A percentile compares a stretch with the other conserved stretches of the same genome.
These are phyloP conservation scores for Blastobasis adustella DNA, from an alignment of 2,888 invertebrate species.

Conservation along the genomic window DNA sequence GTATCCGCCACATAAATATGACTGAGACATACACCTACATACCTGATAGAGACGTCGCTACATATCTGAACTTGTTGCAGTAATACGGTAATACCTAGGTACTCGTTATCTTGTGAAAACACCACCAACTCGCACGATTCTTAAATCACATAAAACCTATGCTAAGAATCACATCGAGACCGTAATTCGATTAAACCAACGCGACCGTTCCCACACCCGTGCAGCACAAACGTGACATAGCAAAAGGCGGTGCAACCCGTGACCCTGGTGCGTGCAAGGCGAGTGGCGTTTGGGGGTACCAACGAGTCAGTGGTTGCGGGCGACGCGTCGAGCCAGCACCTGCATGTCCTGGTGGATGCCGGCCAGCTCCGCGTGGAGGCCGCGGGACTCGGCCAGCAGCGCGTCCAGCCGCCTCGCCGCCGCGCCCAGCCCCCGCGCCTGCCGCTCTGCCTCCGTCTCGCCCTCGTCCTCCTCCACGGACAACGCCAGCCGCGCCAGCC, in stretches of 20 bases:
- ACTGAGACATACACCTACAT: too few species aligned
- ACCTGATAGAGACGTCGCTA: too few species aligned
- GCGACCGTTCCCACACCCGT: conserved; percentile 57
- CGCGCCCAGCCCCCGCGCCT: conserved; percentile 25
- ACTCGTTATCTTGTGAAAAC: too few species aligned
- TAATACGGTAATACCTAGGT: too few species aligned
- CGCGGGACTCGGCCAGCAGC: conserved; percentile 60
- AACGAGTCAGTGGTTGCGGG: conserved; percentile 59
- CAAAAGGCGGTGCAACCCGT: not conserved
- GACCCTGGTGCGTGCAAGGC: conserved; percentile 5
- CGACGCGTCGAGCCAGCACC: conserved; percentile 67
- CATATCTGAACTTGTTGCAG: too few species aligned
- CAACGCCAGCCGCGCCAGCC: conserved; percentile 55
- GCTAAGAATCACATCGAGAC: too few species aligned
- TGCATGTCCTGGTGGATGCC: conserved; percentile 69
- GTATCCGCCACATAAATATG: too few species aligned
- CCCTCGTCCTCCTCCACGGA: conserved; percentile 62
- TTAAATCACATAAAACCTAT: too few species aligned
- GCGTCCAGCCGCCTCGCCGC: conserved; percentile 58
- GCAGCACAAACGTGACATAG: conserved; percentile 49
- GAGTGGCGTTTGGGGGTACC: conserved; percentile 47
- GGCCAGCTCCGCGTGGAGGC: conserved; percentile 60
- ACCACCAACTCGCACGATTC: too few species aligned
- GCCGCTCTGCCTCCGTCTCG: conserved; percentile 27
- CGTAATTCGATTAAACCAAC: too few species aligned